Evolutionary conservation across 1,140 invertebrate genomes (phyloP), one percentile per base, ranked within the genome.

Genomic region (Belonocnema kinseyi): DNA sequence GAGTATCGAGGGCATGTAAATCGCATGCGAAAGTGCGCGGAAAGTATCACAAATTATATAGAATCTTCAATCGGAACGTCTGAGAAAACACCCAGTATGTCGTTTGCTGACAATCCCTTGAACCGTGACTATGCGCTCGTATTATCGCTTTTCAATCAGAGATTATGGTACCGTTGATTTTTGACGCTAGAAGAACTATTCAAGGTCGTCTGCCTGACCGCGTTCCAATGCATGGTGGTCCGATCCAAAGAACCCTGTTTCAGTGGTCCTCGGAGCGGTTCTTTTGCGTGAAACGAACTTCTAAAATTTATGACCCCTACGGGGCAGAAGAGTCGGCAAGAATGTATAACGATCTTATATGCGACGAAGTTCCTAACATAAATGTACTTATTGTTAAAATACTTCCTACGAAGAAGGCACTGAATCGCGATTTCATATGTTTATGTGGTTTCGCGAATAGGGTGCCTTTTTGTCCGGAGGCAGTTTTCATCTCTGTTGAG

Each of bases 361-460:
- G 16, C 5, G 12, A 40, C 46, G 26, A 66, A 66, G 61, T 66
- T 66, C n/a, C 61, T 66, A n/a, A 66, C 26, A 33, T 26, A 33
- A 66, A 66, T 66, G 33, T 33, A 66, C 26, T 66, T 66, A 66
- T 66, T 66, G 61, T 66, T 66, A 66, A 10, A 66, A 54, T 54
- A 54, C 53, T 54, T 54, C 16, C 53, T 54, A n/a, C n/a, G 4
- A 54, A 54, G 53, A 17, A 54, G 53, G 17, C 53, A 54, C 53
- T 19, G 17, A 54, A 88, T 88, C 83, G 82, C 86, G 86, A 88
- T 87, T 79, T 78, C 26, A 80, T 73, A 87, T 87, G 86, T 87
- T 88, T 87, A 87, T 88, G 83, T 81, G 83, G 84, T 86, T 79
- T 73, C 76, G 75, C 80, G 74, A 86, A 81, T 82, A 85, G 81